Evolutionary conservation across 2,888 invertebrate species (phyloP).

Genomic region (Drosophila multiciliata): DNA sequence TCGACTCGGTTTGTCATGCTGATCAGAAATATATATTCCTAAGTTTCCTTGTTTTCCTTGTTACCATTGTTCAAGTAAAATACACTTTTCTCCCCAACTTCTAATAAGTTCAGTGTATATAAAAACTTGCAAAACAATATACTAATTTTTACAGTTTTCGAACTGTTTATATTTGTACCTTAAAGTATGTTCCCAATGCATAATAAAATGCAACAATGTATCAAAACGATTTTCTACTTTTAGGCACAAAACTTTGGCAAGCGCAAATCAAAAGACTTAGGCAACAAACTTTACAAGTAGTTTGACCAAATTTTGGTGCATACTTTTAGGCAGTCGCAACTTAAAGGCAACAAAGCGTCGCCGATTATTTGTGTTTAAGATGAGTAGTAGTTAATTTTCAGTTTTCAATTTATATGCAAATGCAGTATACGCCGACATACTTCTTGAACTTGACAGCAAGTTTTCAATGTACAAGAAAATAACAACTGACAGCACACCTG

Average conservation of each 20-base stretch:
- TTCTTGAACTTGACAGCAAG: constrained; percentile 57
- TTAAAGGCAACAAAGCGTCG: neutral
- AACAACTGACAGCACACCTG: constrained; percentile 31
- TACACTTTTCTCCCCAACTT: neutral
- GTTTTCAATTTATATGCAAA: constrained; percentile 71
- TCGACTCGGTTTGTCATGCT: neutral
- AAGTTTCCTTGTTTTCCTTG: too few species aligned
- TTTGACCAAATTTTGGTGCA: constrained; percentile 4
- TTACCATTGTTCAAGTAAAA: neutral
- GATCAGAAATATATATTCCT: neutral
- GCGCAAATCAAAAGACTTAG: constrained; percentile 55
- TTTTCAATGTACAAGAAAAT: constrained; percentile 50
- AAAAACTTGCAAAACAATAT: neutral
- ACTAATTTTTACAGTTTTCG: neutral
- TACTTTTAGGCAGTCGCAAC: constrained; percentile 30
- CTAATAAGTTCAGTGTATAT: neutral
- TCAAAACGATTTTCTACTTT: constrained; percentile 17
- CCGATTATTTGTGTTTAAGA: neutral
- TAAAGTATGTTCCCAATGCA: neutral
- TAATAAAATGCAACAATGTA: neutral
- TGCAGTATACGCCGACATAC: constrained; percentile 23
- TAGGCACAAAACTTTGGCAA: constrained; percentile 12
- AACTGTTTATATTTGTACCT: neutral
- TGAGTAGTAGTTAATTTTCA: constrained; percentile 6
- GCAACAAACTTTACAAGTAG: constrained; percentile 41